These are phyloP conservation scores for Mesochorus sp. DNA, from an alignment of 2,888 invertebrate species.

Conservation along the genomic window DNA sequence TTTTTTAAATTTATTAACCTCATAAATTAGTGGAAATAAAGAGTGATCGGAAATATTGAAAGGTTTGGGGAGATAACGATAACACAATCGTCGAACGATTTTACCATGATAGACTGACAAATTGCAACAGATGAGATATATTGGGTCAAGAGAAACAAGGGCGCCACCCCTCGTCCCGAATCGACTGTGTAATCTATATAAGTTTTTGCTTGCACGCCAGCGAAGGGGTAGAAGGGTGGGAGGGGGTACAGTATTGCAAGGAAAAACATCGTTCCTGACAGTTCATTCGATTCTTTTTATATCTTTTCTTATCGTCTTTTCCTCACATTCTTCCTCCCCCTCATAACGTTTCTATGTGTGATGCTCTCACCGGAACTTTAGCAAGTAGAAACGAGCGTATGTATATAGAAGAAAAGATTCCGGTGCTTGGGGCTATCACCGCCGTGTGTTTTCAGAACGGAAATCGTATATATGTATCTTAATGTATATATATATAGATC, in stretches of 20 bases:
- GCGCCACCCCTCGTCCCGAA: background rate
- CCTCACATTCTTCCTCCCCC: slow-evolving; percentile 20
- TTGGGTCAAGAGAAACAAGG: background rate
- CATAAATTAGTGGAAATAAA: too few species aligned
- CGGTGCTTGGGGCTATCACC: slow-evolving; percentile 42
- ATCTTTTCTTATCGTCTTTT: slow-evolving; percentile 21
- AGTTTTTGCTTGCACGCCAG: slow-evolving; percentile 28
- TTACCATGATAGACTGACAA: slow-evolving; percentile 37
- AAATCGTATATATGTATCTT: slow-evolving; percentile 24
- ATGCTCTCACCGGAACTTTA: slow-evolving; percentile 37
- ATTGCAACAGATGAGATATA: background rate
- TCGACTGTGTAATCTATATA: slow-evolving; percentile 29
- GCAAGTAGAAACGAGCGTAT: slow-evolving; percentile 10
- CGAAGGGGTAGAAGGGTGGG: too few species aligned
- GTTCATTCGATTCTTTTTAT: slow-evolving; percentile 53
- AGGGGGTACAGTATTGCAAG: too few species aligned
- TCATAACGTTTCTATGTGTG: background rate
- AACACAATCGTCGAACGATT: slow-evolving; percentile 27
- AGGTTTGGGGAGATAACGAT: background rate
- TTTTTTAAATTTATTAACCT: too few species aligned
- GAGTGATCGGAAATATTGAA: background rate
- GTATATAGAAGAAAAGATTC: slow-evolving; percentile 19
- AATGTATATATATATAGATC: slow-evolving; percentile 13
- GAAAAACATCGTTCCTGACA: slow-evolving; percentile 47
- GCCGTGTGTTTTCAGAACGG: slow-evolving; percentile 44